phyloP scores from a whole-genome alignment of 2,113 vertebrate species.

The Microcebus jonahi region DNA sequence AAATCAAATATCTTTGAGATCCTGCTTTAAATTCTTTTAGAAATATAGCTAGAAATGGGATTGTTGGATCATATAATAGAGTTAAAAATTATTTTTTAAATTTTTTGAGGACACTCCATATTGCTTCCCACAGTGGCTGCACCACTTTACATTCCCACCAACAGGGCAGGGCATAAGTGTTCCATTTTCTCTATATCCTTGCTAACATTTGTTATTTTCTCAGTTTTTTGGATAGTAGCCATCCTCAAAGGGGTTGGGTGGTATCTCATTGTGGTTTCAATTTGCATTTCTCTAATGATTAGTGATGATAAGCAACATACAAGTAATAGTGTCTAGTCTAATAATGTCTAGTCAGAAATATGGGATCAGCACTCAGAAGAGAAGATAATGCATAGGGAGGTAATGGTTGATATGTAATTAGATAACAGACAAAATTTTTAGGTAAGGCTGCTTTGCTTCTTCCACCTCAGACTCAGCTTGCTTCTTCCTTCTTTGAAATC shows the following conservation, averaged over 20 bases:
- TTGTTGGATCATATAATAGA: neutral
- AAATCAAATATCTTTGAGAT: slow-evolving; percentile 7
- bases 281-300: neutral
- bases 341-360: neutral
- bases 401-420: neutral
- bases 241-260: neutral
- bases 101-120: neutral
- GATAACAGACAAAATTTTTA: neutral
- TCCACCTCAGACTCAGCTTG: neutral
- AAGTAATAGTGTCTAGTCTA: neutral
- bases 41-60: neutral
- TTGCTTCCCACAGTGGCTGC: neutral
- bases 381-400: neutral
- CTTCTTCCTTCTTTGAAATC: slow-evolving; percentile 30
- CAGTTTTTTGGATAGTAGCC: neutral
- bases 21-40: neutral
- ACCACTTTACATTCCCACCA: neutral
- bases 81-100: neutral
- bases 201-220: neutral
- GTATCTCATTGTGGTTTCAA: neutral
- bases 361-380: neutral
- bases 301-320: neutral
- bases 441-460: slow-evolving; percentile 28
- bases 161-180: neutral
- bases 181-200: neutral